These are phyloP conservation scores for Bettongia penicillata DNA, from an alignment of 2,113 vertebrate species.

Conservation along the genomic window DNA sequence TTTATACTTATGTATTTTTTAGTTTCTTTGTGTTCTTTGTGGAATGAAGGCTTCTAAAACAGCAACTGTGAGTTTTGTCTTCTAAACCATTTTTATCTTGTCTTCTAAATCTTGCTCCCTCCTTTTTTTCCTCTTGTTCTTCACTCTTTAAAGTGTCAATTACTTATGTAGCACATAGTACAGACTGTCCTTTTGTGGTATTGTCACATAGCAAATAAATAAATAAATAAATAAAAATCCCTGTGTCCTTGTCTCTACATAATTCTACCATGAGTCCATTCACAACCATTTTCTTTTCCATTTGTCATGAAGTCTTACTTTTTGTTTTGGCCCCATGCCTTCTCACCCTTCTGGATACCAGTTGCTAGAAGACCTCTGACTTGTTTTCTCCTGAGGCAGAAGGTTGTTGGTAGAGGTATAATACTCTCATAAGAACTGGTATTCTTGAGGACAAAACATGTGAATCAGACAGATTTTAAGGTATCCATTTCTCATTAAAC, in stretches of 20 bases:
- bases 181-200: not conserved
- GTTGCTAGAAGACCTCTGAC: not conserved
- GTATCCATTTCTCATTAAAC: not conserved
- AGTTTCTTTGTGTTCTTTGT: not conserved
- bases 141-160: not conserved
- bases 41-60: not conserved
- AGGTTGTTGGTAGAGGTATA: not conserved
- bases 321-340: not conserved
- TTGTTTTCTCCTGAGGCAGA: not conserved
- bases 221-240: not conserved
- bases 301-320: not conserved
- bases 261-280: not conserved
- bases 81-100: not conserved
- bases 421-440: not conserved
- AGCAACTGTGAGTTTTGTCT: not conserved
- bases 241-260: not conserved
- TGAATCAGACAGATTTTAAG: not conserved
- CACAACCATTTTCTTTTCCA: not conserved
- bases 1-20: not conserved
- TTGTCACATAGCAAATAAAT: not conserved
- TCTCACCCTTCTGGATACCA: not conserved
- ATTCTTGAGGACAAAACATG: not conserved
- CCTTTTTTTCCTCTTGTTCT: not conserved
- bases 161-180: not conserved
- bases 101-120: not conserved